Percentiles rank a stretch among this genome's conserved stretches.
Evolutionary conservation across 2,797 vertebrate species (phyloP).

Genomic region (Labeo calbasu): DNA sequence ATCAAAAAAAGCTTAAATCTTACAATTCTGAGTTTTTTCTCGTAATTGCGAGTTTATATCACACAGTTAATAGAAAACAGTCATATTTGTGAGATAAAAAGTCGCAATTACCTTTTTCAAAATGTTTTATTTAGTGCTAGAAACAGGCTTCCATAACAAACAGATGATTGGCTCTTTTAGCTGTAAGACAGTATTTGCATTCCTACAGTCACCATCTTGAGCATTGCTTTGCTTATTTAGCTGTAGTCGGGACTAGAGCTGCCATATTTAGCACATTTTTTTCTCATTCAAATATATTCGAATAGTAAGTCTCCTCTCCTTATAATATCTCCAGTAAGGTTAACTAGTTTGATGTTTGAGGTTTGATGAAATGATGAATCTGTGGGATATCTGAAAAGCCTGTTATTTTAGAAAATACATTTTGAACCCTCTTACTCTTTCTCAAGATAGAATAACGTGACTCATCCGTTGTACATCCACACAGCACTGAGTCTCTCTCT

Average conservation of each 20-base stretch:
- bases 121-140: too few species aligned
- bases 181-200: not conserved
- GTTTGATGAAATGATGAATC: not conserved
- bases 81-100: too few species aligned
- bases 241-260: not conserved
- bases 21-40: too few species aligned
- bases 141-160: too few species aligned
- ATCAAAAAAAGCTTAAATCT: too few species aligned
- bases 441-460: constrained; percentile 22
- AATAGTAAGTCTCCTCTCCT: not conserved
- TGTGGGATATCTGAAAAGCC: constrained; percentile 3
- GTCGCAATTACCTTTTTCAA: too few species aligned
- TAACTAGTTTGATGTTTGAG: constrained; percentile 9
- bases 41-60: too few species aligned
- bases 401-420: constrained; percentile 9
- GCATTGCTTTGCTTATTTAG: not conserved
- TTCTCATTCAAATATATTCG: not conserved
- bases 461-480: constrained; percentile 25
- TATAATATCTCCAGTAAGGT: not conserved
- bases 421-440: constrained; percentile 26
- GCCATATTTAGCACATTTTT: not conserved
- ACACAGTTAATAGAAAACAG: too few species aligned
- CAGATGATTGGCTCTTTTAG: not conserved
- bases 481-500: constrained; percentile 23
- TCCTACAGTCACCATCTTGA: not conserved